Evolutionary conservation across 1,140 invertebrate genomes (phyloP), one percentile per base, ranked within the genome.

Genomic region (Drosophila lacteicornis): DNA sequence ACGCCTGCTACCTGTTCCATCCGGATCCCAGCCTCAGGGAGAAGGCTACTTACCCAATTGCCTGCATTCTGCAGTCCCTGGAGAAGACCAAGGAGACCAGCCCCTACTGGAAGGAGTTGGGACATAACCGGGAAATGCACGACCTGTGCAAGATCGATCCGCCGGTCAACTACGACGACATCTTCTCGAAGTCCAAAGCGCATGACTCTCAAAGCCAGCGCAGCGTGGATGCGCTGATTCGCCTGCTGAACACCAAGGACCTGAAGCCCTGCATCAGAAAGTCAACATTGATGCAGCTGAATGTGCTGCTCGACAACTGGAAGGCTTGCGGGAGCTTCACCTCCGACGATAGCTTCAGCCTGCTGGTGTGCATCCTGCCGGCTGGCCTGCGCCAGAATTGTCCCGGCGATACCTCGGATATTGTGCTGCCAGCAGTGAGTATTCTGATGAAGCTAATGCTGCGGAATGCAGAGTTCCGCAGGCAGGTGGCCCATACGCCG

Each of bases 271-370:
- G 50, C 8, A 90, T 92, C 33, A 75, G 82, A 4, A 91, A 91
- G 51, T 92, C 92, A 0, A 80, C 85, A 0, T 49, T 92, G 5
- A 57, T 71, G n/a, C 91, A 92, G 53, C 33, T 92, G 3, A 92
- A 92, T 73, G 77, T 91, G 3, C 15, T 92, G 38, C 55, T 91
- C 1, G 80, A 80, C 5, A 86, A 88, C 42, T 87, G 85, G 83
- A 36, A 78, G 3, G 63, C 79, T 3, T 75, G 70, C 5, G 46
- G 67, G 1, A n/a, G 62, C 3, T 78, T 83, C 13, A 60, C 49
- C 42, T 58, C 40, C 0, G 57, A 43, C 5, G 70, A 56, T 0
- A 57, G 51, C 17, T 51, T 53, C 19, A 11, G 46, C 12, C 19
- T 75, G 15, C 56, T 77, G 11, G 4, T 90, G 7, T 60, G 80